Conservation (phyloP, 2,888 invertebrate species). For the Nephrotoma flavescens region DNA sequence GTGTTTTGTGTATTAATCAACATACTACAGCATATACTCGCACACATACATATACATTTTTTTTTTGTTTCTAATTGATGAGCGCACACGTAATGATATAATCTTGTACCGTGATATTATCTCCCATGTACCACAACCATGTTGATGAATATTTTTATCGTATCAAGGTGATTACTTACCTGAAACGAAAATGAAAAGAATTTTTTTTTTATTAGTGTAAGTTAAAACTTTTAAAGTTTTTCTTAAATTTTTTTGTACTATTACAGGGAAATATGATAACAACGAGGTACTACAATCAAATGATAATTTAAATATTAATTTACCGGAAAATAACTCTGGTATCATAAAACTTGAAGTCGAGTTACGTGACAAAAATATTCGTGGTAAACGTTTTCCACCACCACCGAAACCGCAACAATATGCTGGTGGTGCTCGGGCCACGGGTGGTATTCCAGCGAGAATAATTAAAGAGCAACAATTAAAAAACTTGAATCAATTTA, state of each 20-base stretch:
- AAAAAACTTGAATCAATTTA: neutral
- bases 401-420: conserved; percentile 17
- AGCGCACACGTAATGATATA: neutral
- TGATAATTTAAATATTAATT: conserved; percentile 33
- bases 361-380: conserved; percentile 33
- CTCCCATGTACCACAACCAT: neutral
- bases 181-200: neutral
- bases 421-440: conserved; percentile 20
- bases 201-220: neutral
- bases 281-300: conserved; percentile 1
- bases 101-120: neutral
- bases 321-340: conserved; percentile 26
- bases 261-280: neutral
- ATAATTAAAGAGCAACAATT: conserved; percentile 7
- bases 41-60: neutral
- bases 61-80: neutral
- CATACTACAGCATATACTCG: neutral
- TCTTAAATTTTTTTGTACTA: neutral
- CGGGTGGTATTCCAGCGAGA: conserved; percentile 13
- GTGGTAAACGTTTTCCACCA: conserved; percentile 16
- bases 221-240: neutral
- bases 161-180: neutral
- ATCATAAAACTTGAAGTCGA: conserved; percentile 27
- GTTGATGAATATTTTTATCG: neutral
- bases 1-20: neutral